Evolutionary conservation across 1,140 invertebrate species (phyloP), one percentile per base, ranked within the genome.

Genomic region (Bilobella aurantiaca): DNA sequence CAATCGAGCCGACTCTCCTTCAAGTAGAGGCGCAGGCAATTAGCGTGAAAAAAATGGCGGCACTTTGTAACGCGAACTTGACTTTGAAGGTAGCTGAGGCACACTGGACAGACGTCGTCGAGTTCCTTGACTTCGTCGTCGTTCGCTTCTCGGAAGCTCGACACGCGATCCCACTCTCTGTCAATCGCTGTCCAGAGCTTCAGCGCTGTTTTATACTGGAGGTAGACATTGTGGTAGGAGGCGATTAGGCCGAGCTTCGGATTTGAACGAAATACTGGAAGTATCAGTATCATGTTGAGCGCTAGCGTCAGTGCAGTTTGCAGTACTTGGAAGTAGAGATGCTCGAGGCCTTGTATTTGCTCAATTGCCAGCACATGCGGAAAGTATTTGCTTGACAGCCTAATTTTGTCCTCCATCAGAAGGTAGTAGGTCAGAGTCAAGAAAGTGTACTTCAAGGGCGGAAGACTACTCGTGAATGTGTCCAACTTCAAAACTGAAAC

Each of bases 11-110:
- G 23, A 53, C 49, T 53, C n/a, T 81, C 79, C 68, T 85, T 85
- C 1, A 88, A 76, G 74, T 86, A 88, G 65, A 81, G 80, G 64
- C 86, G 77, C 27, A 89, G 76, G 74, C 87, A 89, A 72, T 85
- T 85, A 0, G 85, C 85, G 73, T 89, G 87, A 76, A 89, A 89
- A 71, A 86, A 81, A 73, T 89, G 87, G 46, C 85, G 84, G 73
- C 87, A 89, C 1, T 86, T 86, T 1, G 87, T 89, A 1, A 87
- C 80, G 14, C 86, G 78, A 3, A 87, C 86, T 18, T 74, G 67
- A 53, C 77, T 80, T 86, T 53, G 49, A 23, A 89, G 87, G 1
- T 76, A 73, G 63, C 81, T 84, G 14, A 89, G 77, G 72, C 87
- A 89, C 8, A 89, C 85, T 0, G 87, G 83, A 74, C 87, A 89